Evolutionary conservation across 2,797 vertebrate species (phyloP).

Genomic region (Podargus strigoides): DNA sequence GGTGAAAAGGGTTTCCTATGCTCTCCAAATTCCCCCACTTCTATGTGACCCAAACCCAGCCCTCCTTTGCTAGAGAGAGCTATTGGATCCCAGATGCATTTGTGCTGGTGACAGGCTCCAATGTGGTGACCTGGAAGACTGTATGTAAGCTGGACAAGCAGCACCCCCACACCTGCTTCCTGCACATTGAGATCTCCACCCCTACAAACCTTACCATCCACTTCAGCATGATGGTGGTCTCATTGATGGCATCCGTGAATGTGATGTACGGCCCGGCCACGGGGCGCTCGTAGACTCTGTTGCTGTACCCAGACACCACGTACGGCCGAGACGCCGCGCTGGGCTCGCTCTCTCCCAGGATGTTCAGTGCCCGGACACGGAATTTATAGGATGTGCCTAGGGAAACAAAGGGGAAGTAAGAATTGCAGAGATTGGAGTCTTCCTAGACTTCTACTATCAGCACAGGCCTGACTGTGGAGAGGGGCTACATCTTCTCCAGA

Average conservation of each 20-base stretch:
- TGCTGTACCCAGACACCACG: conserved; percentile 85
- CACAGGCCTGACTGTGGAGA: not conserved
- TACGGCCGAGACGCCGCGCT: conserved; percentile 91
- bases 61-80: not conserved
- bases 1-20: not conserved
- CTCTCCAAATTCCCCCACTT: not conserved
- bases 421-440: not conserved
- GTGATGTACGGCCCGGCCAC: conserved; percentile 96
- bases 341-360: conserved; percentile 92
- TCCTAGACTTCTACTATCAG: not conserved
- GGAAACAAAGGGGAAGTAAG: not conserved
- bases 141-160: not conserved
- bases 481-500: not conserved
- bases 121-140: not conserved
- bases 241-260: conserved; percentile 95
- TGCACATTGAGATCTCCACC: not conserved
- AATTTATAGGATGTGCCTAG: conserved; percentile 94
- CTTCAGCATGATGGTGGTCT: conserved; percentile 96
- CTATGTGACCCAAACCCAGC: not conserved
- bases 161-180: not conserved
- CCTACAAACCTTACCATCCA: conserved; percentile 86
- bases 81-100: not conserved
- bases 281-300: conserved; percentile 84
- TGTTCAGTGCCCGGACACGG: conserved; percentile 92
- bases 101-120: not conserved